Percentiles rank a stretch among this genome's conserved stretches.
These are phyloP conservation scores for Leptopilina clavipes DNA, from an alignment of 1,140 invertebrate species.

Conservation along the genomic window DNA sequence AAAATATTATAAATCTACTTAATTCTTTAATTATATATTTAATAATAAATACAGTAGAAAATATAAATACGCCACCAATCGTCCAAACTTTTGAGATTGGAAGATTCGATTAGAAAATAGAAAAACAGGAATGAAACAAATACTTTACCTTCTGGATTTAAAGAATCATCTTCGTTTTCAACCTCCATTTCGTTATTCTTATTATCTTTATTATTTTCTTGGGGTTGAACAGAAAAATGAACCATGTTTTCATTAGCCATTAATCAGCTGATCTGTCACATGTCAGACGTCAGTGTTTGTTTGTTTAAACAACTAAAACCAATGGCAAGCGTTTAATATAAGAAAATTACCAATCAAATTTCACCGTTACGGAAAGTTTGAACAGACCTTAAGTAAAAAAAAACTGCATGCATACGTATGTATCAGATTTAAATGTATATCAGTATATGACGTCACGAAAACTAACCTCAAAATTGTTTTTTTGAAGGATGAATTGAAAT, in stretches of 20 bases:
- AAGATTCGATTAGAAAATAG: background rate
- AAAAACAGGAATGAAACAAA: slow-evolving; percentile 32
- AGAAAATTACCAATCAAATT: background rate
- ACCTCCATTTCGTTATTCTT: slow-evolving; percentile 54
- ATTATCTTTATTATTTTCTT: slow-evolving; percentile 57
- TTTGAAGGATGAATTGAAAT: background rate
- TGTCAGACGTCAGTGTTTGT: background rate
- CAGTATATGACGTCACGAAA: background rate
- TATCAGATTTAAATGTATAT: background rate
- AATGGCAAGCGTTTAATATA: background rate
- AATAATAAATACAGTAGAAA: background rate
- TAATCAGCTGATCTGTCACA: slow-evolving; percentile 29
- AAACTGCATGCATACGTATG: no score
- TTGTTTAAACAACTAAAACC: background rate
- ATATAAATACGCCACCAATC: no score
- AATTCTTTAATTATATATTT: no score
- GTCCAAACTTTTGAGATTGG: background rate
- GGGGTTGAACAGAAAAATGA: slow-evolving; percentile 56
- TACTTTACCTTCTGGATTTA: slow-evolving; percentile 67
- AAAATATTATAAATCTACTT: no score
- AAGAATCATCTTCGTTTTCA: slow-evolving; percentile 66
- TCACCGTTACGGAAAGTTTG: background rate
- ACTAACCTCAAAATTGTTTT: background rate
- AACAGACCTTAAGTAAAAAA: no score
- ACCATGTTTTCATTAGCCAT: slow-evolving; percentile 60